phyloP scores from a whole-genome alignment of 2,797 vertebrate species.

The Cyprinodon diabolis region DNA sequence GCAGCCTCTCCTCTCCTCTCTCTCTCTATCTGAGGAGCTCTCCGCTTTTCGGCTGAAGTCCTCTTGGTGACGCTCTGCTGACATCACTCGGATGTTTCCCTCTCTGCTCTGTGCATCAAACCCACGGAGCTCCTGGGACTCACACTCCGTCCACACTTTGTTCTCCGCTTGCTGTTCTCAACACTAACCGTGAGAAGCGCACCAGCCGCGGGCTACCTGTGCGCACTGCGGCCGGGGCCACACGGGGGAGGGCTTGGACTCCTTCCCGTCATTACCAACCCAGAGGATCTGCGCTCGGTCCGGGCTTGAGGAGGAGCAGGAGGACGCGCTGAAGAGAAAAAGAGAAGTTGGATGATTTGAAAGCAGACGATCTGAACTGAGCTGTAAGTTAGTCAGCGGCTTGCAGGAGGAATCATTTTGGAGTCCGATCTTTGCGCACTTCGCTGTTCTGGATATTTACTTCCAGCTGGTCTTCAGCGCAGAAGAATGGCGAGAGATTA shows the following conservation, averaged over 20 bases:
- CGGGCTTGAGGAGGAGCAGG: not conserved
- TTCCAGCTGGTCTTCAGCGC: slow-evolving; percentile 49
- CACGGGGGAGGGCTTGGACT: slow-evolving; percentile 35
- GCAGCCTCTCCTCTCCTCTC: not conserved
- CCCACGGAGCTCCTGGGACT: slow-evolving; percentile 36
- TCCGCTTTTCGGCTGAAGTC: slow-evolving; percentile 50
- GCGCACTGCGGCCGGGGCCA: slow-evolving; percentile 50
- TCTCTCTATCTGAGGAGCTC: not conserved
- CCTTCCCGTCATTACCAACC: slow-evolving; percentile 18
- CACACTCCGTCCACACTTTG: slow-evolving; percentile 42
- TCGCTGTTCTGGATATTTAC: slow-evolving; percentile 69
- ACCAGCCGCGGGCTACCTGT: slow-evolving; percentile 49
- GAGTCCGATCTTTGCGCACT: slow-evolving; percentile 14
- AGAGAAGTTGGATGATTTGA: slow-evolving; percentile 48
- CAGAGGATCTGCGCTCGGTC: slow-evolving; percentile 12
- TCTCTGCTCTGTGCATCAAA: slow-evolving; percentile 43
- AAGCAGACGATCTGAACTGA: slow-evolving; percentile 35
- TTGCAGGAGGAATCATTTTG: slow-evolving; percentile 57
- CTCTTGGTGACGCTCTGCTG: slow-evolving; percentile 77
- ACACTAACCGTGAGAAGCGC: slow-evolving; percentile 10
- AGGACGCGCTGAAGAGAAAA: slow-evolving; percentile 10
- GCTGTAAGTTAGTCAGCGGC: slow-evolving; percentile 48
- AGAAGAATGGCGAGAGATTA: slow-evolving; percentile 73
- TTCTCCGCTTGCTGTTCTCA: slow-evolving; percentile 24
- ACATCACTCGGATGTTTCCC: slow-evolving; percentile 65